A percentile compares a stretch with the other conserved stretches of the same genome.
Evolutionary conservation across 2,888 invertebrate genomes (phyloP).

Genomic region (Drosophila colorata): DNA sequence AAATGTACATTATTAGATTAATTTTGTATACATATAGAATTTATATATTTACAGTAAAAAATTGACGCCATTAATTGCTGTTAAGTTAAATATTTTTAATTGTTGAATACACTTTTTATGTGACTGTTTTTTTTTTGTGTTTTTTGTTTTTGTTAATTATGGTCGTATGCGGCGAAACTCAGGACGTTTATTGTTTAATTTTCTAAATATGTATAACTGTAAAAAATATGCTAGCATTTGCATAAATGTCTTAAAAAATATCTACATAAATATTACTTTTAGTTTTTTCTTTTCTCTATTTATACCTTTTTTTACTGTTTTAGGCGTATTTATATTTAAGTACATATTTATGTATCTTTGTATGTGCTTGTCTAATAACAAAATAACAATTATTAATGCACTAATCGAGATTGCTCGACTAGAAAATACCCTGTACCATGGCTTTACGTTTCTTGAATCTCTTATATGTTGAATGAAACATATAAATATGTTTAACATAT

Average conservation of each 20-base stretch:
- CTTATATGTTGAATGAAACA: not conserved
- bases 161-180: slow-evolving; percentile 36
- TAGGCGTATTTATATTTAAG: slow-evolving; percentile 3
- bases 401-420: slow-evolving; percentile 25
- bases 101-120: slow-evolving; percentile 28
- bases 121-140: slow-evolving; percentile 10
- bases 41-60: slow-evolving; percentile 67
- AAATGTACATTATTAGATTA: slow-evolving; percentile 58
- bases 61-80: slow-evolving; percentile 79
- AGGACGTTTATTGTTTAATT: slow-evolving; percentile 49
- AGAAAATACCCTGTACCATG: slow-evolving; percentile 15
- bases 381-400: not conserved
- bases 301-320: slow-evolving; percentile 3
- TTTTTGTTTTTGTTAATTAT: slow-evolving; percentile 18
- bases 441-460: too few species aligned
- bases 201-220: slow-evolving; percentile 48
- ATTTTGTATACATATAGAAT: slow-evolving; percentile 58
- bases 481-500: not conserved
- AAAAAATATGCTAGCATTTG: slow-evolving; percentile 46
- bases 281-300: slow-evolving; percentile 1
- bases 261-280: slow-evolving; percentile 53
- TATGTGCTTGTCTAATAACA: slow-evolving; percentile 2
- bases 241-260: slow-evolving; percentile 45
- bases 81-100: slow-evolving; percentile 48
- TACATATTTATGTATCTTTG: slow-evolving; percentile 3